Evolutionary conservation across 2,113 vertebrate species (phyloP).

Genomic region (Sprattus sprattus): DNA sequence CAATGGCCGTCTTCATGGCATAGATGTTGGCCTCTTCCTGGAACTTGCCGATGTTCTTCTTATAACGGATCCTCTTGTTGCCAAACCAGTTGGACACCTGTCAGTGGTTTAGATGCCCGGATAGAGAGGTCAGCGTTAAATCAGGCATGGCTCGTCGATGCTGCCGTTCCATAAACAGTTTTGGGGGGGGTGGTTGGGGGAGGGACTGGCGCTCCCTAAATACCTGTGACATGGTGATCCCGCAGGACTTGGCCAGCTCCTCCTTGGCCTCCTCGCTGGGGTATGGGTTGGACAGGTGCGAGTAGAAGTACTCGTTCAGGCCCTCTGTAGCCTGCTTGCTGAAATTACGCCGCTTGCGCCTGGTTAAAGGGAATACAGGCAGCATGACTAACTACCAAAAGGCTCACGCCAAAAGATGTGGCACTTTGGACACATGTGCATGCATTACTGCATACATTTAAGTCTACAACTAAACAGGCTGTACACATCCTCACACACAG

Average conservation of each 20-base stretch:
- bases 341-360: slow-evolving; percentile 88
- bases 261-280: slow-evolving; percentile 92
- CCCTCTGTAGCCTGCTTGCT: slow-evolving; percentile 91
- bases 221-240: slow-evolving; percentile 90
- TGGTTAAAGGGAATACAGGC: slow-evolving; percentile 50
- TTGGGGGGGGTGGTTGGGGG: not conserved
- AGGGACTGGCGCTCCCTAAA: not conserved
- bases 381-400: not conserved
- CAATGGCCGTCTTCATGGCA: slow-evolving; percentile 87
- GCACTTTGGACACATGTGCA: not conserved
- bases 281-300: slow-evolving; percentile 89
- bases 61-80: slow-evolving; percentile 92
- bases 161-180: not conserved
- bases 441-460: not conserved
- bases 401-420: not conserved
- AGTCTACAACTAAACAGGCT: not conserved
- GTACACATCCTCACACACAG: too few species aligned
- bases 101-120: not conserved
- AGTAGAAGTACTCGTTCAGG: slow-evolving; percentile 91
- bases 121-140: slow-evolving; percentile 14
- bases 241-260: slow-evolving; percentile 84
- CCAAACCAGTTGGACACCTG: slow-evolving; percentile 96
- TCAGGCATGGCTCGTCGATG: not conserved
- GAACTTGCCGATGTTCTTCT: slow-evolving; percentile 93
- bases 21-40: slow-evolving; percentile 92